Conservation (phyloP, 2,888 invertebrate species). For the Phasia obesa region DNA sequence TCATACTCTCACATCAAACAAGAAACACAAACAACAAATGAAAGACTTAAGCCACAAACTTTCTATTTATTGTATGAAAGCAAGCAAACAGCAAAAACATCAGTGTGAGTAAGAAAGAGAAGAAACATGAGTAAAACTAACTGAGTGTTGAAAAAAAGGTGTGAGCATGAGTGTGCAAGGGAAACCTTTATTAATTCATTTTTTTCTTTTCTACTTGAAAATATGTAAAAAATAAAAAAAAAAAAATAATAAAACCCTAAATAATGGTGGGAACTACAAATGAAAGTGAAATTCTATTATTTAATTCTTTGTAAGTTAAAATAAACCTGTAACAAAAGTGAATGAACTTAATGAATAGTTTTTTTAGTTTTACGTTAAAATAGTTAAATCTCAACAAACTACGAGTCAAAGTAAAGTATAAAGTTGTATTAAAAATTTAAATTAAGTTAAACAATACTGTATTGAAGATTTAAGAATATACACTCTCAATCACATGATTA, state of each 20-base stretch:
- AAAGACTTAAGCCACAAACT: slow-evolving; percentile 64
- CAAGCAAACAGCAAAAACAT: neutral
- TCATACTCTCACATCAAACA: neutral
- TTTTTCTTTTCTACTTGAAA: neutral
- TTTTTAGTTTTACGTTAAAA: slow-evolving; percentile 1
- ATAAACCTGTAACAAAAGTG: slow-evolving; percentile 11
- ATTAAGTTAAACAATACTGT: no score
- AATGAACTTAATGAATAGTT: slow-evolving; percentile 40
- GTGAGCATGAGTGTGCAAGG: neutral
- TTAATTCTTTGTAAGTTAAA: slow-evolving; percentile 74
- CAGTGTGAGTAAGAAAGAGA: neutral
- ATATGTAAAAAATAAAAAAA: neutral
- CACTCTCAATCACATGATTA: no score
- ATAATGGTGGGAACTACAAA: slow-evolving; percentile 71
- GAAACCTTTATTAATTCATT: slow-evolving; percentile 51
- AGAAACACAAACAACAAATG: slow-evolving; percentile 18
- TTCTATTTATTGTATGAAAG: slow-evolving; percentile 46
- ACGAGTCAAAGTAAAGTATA: neutral
- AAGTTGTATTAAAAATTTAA: no score
- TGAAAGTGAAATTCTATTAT: slow-evolving; percentile 81
- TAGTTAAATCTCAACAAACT: neutral
- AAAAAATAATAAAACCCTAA: neutral
- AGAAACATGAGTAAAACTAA: neutral
- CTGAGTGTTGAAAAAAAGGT: neutral
- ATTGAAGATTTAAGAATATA: no score